Evolutionary conservation across 23 tunicate genomes (phyloP).

Genomic region (Aplidium turbinatum): DNA sequence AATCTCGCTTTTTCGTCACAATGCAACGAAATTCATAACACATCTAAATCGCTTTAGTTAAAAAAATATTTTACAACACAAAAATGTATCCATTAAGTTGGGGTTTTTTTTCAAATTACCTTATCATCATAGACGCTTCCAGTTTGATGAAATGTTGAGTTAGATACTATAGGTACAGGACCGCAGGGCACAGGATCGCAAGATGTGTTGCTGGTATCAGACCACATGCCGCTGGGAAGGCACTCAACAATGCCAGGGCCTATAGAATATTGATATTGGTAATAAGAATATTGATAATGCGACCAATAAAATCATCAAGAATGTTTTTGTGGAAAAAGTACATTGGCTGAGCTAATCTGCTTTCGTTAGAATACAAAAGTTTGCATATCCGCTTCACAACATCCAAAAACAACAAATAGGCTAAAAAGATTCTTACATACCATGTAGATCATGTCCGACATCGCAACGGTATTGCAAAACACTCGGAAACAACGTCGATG

Average conservation of each 20-base stretch:
- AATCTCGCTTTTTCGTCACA: too few species aligned
- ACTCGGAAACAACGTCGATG: slow-evolving; percentile 65
- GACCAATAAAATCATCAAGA: too few species aligned
- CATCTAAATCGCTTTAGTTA: too few species aligned
- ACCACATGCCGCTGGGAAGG: slow-evolving; percentile 57
- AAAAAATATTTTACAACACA: too few species aligned
- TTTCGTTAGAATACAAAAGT: too few species aligned
- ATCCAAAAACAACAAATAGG: not conserved
- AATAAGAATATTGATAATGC: too few species aligned
- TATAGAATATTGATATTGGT: too few species aligned
- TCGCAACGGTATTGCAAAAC: slow-evolving; percentile 46
- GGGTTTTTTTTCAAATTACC: slow-evolving; percentile 51
- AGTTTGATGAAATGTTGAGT: slow-evolving; percentile 25
- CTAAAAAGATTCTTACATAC: slow-evolving; percentile 16
- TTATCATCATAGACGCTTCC: slow-evolving; percentile 47
- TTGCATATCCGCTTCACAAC: too few species aligned
- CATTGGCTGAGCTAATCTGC: too few species aligned
- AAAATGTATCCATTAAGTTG: too few species aligned
- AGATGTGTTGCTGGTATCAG: slow-evolving; percentile 27
- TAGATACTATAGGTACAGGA: slow-evolving; percentile 5
- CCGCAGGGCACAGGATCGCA: slow-evolving; percentile 77
- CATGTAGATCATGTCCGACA: slow-evolving; percentile 46
- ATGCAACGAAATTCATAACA: too few species aligned
- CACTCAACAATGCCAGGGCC: slow-evolving; percentile 51
- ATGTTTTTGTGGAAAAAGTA: too few species aligned